Base-by-base conservation (phyloP, 2,113 vertebrate species). In the Rallus limicola region DNA sequence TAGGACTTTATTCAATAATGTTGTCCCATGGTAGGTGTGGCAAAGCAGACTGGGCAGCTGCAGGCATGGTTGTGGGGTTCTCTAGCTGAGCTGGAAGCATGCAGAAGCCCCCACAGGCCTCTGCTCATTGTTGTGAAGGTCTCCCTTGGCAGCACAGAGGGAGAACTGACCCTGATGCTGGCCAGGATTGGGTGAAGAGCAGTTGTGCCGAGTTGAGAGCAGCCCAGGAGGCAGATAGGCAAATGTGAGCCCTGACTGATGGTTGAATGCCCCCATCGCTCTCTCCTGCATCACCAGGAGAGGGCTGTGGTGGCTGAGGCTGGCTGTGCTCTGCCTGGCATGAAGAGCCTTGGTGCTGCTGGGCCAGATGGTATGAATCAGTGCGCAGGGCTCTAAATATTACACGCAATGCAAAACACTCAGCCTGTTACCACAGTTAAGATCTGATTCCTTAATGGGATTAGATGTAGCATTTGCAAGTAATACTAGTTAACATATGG, bases 301-400 rank as follows among this genome's bases (percentile, higher is more conserved):
- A 86, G 94, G 94, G 83, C 94, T 28, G 33, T 46, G 60, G 13
- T 0, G 4, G 64, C 60, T 0, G 28, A 85, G 92, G 68, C 78
- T 63, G 48, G 52, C 9, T 58, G 48, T 0, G 1, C 46, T 1
- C 2, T 1, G 3, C 17, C 5, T 46, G 38, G 42, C 34, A 20
- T 23, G 29, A 62, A 59, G 74, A 63, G 62, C 38, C 42, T 90
- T 3, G 0, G 20, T 26, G 64, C 92, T 70, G 7, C 36, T 1
- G 2, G 31, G 36, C 28, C 72, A 71, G 64, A 44, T 68, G 86
- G 91, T 75, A 64, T 9, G 12, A 55, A 64, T 52, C 60, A 10
- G 5, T 23, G n/a, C 1, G 3, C 68, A 50, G 40, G 67, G 36
- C 70, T 52, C 46, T 80, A 42, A 52, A 26, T 79, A 11, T 48